A percentile compares a stretch with the other conserved stretches of the same genome.
Conservation (phyloP, 2,113 vertebrate genomes). For the Phaethon lepturus region DNA sequence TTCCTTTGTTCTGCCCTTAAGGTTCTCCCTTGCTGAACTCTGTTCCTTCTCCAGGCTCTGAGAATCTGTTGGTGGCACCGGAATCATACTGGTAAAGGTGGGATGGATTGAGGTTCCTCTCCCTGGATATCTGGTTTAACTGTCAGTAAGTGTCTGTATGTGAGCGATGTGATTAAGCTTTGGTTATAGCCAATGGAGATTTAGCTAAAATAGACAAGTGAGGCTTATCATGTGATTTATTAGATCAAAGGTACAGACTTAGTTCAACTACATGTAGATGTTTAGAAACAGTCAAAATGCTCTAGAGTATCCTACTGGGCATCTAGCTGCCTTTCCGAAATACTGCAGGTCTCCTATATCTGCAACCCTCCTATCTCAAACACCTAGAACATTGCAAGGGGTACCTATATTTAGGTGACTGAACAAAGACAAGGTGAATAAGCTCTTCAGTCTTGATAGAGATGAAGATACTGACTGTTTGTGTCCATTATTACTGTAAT, state of each 20-base stretch:
- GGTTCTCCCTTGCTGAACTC: too few species aligned
- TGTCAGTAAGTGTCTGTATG: not conserved
- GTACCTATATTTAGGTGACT: not conserved
- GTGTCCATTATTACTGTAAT: not conserved
- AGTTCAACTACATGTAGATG: not conserved
- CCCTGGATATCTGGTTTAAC: not conserved
- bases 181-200: not conserved
- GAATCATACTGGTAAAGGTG: too few species aligned
- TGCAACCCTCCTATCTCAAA: not conserved
- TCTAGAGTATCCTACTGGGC: not conserved
- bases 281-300: not conserved
- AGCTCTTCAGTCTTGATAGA: not conserved
- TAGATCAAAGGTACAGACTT: not conserved
- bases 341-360: not conserved
- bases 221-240: not conserved
- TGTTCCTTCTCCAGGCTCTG: too few species aligned
- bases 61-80: too few species aligned
- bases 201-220: not conserved
- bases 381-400: not conserved
- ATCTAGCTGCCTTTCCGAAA: not conserved
- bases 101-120: too few species aligned
- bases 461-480: fast-evolving
- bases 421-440: not conserved
- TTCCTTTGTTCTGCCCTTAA: too few species aligned
- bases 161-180: not conserved